These are phyloP conservation scores for Tyto alba DNA, from an alignment of 2,113 vertebrate genomes.

Conservation along the genomic window DNA sequence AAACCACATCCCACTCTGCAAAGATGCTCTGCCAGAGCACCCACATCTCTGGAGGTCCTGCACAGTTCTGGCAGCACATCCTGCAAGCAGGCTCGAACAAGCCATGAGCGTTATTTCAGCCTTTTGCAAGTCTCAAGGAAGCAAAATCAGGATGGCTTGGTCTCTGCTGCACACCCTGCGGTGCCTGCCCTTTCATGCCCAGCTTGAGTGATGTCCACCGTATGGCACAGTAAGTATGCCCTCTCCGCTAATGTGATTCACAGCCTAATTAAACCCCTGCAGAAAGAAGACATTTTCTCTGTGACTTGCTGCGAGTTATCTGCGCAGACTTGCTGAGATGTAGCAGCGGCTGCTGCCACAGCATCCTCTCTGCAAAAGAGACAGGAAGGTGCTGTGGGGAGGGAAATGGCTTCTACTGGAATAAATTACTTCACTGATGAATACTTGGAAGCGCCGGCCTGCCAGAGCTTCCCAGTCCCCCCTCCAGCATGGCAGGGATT, in stretches of 20 bases:
- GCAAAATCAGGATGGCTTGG: neutral
- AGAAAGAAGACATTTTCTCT: neutral
- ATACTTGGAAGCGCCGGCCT: neutral
- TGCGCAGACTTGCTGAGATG: neutral
- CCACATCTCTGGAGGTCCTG: neutral
- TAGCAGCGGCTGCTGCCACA: neutral
- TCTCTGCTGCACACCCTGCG: neutral
- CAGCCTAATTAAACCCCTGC: neutral
- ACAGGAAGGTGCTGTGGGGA: neutral
- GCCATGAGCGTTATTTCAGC: fast-evolving
- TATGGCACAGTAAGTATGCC: neutral
- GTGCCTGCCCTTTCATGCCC: neutral
- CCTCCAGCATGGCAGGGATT: neutral
- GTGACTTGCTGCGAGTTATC: neutral
- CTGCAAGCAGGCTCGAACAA: fast-evolving
- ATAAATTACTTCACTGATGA: neutral
- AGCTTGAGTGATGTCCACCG: neutral
- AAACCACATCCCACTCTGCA: neutral
- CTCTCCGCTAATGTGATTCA: neutral
- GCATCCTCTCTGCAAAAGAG: neutral
- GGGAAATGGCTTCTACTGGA: neutral
- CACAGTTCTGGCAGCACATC: neutral
- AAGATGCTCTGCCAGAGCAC: neutral
- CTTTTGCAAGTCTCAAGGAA: neutral
- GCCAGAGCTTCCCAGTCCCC: neutral